A percentile compares a stretch with the other conserved stretches of the same genome.
phyloP scores from a whole-genome alignment of 2,797 vertebrate species.

The Urocyon cinereoargenteus region DNA sequence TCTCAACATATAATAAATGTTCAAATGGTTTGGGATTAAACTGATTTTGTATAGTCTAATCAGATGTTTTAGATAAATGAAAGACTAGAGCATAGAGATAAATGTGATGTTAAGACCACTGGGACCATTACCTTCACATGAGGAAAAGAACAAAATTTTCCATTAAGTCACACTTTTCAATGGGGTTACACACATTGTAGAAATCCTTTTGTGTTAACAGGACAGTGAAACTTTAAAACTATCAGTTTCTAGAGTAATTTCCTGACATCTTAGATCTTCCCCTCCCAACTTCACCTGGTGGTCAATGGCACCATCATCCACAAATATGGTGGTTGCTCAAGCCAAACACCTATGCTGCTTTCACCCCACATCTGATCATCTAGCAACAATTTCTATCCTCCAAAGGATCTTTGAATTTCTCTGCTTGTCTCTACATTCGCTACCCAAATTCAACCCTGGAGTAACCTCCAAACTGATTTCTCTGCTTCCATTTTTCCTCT shows the following conservation, averaged over 20 bases:
- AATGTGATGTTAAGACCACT: not conserved
- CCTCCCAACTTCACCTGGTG: not conserved
- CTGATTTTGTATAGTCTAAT: slow-evolving; percentile 5
- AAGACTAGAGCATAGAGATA: not conserved
- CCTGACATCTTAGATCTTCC: not conserved
- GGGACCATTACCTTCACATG: not conserved
- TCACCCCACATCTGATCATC: not conserved
- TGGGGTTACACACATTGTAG: not conserved
- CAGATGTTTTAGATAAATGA: not conserved
- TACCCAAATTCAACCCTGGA: not conserved
- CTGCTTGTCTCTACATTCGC: not conserved
- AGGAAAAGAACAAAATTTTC: slow-evolving; percentile 46
- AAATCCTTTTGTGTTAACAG: not conserved
- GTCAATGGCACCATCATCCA: not conserved
- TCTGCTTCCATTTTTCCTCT: not conserved
- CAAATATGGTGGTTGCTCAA: not conserved
- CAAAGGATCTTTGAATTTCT: not conserved
- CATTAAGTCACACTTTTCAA: not conserved
- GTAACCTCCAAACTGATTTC: not conserved
- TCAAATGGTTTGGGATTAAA: slow-evolving; percentile 27
- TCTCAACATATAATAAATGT: slow-evolving; percentile 17
- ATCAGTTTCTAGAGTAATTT: not conserved
- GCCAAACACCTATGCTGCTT: not conserved
- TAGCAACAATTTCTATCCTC: not conserved
- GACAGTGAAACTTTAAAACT: not conserved